phyloP scores from a whole-genome alignment of 1,140 invertebrate genomes.

The Dinothrombium tinctorium region DNA sequence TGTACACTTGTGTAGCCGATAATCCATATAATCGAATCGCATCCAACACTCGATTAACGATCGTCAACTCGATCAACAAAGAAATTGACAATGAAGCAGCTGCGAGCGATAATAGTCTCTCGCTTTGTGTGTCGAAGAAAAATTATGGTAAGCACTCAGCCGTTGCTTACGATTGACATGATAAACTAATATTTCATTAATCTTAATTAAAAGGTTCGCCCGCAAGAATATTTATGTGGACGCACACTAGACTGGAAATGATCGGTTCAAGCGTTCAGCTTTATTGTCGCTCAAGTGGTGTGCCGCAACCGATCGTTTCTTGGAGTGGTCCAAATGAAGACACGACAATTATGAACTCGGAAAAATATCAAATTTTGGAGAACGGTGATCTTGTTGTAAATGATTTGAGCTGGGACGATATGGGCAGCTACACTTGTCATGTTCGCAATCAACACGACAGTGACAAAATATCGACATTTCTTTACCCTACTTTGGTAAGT shows the following conservation, averaged over 20 bases:
- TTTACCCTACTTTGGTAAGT: constrained; percentile 43
- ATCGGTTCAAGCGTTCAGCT: constrained; percentile 36
- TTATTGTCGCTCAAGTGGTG: constrained; percentile 41
- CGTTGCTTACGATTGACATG: no score
- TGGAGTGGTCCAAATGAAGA: constrained; percentile 38
- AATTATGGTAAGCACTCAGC: constrained; percentile 10
- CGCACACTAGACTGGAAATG: constrained; percentile 22
- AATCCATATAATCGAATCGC: no score
- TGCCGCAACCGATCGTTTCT: constrained; percentile 31
- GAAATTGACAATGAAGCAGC: neutral
- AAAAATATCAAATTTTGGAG: constrained; percentile 28
- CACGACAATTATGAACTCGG: constrained; percentile 17
- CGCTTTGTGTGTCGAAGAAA: constrained; percentile 13
- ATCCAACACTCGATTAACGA: no score
- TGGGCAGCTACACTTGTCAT: constrained; percentile 48
- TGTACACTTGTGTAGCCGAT: constrained; percentile 45
- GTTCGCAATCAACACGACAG: constrained; percentile 38
- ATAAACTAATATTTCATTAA: no score
- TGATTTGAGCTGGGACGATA: constrained; percentile 42
- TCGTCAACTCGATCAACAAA: neutral
- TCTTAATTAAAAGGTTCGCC: no score
- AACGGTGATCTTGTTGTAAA: constrained; percentile 46
- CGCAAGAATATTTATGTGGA: constrained; percentile 25
- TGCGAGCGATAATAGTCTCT: neutral
- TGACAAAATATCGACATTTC: constrained; percentile 38